Evolutionary conservation across 2,888 invertebrate genomes (phyloP), one percentile per base, ranked within the genome.

Genomic region (Invenusta paracnida): DNA sequence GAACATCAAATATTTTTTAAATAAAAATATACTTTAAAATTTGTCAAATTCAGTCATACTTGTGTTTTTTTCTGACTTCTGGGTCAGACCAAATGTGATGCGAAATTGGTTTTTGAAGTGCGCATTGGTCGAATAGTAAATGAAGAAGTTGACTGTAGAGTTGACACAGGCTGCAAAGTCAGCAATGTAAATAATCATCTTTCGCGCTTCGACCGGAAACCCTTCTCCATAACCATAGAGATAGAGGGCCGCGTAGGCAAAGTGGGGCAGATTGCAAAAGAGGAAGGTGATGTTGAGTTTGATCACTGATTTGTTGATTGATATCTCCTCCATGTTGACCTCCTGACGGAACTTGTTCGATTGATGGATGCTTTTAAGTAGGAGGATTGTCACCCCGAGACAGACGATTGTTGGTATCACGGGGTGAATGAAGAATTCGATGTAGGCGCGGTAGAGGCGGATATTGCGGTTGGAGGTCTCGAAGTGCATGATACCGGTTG

Each of bases 391-490:
- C 0, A 85, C 81, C 5, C 27, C 48, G 0, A 85, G 1, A 30
- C 73, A 73, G 27, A 27, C 79, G 27, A 85, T 1, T 29, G 29
- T 81, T 25, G 85, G 85, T 83, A 85, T 79, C 0, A 81, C 79
- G n/a, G 85, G 85, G 25, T 85, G 85, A 23, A 85, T 30, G 79
- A 30, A 82, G 25, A 79, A 85, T 85, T 85, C 85, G 1, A 85
- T 79, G 28, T 85, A 81, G 25, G 81, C 85, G 23, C 85, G 81
- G 79, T 85, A 85, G 1, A 27, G 30, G n/a, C 81, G 29, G 28
- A 85, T 85, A 0, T 0, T 29, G 13, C 29, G 27, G 81, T 29
- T 30, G 73, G 1, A 83, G 0, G 81, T 23, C 0, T 29, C 1
- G 11, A 85, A 82, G 23, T 81, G 67, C 28, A 85, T 79, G 29